These are phyloP conservation scores for Marcusenius ussheri DNA, from an alignment of 2,113 vertebrate genomes.

Conservation along the genomic window DNA sequence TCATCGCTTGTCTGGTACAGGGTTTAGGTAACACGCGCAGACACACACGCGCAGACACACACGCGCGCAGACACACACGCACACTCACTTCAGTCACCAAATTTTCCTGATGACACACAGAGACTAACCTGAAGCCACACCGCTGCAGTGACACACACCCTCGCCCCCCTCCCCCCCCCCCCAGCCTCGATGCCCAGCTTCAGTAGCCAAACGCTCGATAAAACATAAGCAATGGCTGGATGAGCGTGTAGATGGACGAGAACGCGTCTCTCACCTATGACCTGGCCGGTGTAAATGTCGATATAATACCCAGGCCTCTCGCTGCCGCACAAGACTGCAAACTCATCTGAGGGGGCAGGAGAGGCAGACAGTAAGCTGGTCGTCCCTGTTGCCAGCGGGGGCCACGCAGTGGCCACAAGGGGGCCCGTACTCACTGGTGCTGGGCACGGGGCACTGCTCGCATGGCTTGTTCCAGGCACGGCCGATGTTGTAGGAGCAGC, in stretches of 20 bases:
- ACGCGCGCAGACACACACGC: background rate
- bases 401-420: background rate
- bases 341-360: constrained; percentile 68
- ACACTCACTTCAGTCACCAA: background rate
- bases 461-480: constrained; percentile 93
- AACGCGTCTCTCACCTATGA: constrained; percentile 68
- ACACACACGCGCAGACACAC: background rate
- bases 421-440: constrained; percentile 66
- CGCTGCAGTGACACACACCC: background rate
- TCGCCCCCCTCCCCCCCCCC: background rate
- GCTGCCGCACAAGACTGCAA: constrained; percentile 82
- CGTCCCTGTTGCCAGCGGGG: background rate
- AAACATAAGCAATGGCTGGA: background rate
- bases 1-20: background rate
- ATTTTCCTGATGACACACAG: background rate
- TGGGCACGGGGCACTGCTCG: constrained; percentile 84
- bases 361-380: background rate
- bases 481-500: constrained; percentile 96
- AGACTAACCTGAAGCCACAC: background rate
- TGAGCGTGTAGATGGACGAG: background rate
- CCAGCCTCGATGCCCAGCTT: background rate
- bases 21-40: background rate
- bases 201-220: background rate
- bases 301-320: constrained; percentile 85
- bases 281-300: constrained; percentile 85